A percentile compares a stretch with the other conserved stretches of the same genome.
Conservation (phyloP, 1,140 invertebrate genomes). For the Drosophila repletoides region DNA sequence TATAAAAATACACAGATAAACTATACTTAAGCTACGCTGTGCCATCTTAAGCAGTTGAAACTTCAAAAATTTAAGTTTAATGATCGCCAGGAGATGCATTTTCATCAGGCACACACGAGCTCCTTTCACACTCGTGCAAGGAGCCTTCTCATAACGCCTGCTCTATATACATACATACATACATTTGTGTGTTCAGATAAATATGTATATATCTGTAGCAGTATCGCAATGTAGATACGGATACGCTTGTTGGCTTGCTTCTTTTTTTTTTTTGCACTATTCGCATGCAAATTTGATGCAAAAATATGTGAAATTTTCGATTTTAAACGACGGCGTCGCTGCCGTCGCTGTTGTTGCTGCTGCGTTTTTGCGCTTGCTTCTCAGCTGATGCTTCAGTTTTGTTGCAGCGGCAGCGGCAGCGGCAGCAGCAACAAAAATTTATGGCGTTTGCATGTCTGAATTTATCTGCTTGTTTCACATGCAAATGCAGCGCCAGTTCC, state of each 20-base stretch:
- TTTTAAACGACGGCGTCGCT: conserved; percentile 58
- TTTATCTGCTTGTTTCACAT: conserved; percentile 81
- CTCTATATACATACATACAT: conserved; percentile 16
- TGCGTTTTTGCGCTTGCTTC: conserved; percentile 29
- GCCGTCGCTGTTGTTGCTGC: background rate
- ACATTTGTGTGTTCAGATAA: conserved; percentile 21
- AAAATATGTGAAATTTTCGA: conserved; percentile 79
- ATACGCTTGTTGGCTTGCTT: conserved; percentile 2
- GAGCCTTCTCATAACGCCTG: conserved; percentile 37
- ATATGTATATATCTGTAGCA: conserved; percentile 22
- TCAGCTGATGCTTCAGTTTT: conserved; percentile 23
- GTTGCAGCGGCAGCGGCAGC: conserved; percentile 22
- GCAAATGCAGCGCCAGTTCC: conserved; percentile 70
- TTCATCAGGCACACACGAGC: conserved; percentile 9
- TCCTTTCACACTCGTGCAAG: too few species aligned
- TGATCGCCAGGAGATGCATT: conserved; percentile 23
- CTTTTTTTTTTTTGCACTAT: conserved; percentile 1
- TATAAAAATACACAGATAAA: too few species aligned
- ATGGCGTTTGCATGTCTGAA: conserved; percentile 78
- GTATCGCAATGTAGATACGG: conserved; percentile 46
- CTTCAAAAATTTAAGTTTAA: conserved; percentile 17
- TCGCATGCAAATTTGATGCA: conserved; percentile 76
- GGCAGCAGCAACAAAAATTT: conserved; percentile 53
- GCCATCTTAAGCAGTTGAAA: background rate
- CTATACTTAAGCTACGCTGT: too few species aligned